Percentiles rank a stretch among this genome's conserved stretches.
phyloP scores from a whole-genome alignment of 1,140 invertebrate genomes.

The Diachasma alloeum region DNA sequence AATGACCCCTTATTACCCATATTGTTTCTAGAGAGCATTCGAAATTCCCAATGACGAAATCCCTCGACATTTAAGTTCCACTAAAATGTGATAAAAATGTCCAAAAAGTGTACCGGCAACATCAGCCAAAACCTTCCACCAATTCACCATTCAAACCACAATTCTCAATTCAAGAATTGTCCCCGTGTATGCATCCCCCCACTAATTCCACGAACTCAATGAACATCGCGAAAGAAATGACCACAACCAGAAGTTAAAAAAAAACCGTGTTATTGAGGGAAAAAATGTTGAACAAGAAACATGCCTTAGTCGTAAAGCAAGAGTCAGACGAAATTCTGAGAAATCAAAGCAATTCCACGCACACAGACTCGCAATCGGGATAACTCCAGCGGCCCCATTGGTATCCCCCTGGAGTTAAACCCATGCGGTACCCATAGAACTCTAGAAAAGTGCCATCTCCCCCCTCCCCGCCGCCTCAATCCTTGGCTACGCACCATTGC shows the following conservation, averaged over 20 bases:
- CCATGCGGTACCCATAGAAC: background rate
- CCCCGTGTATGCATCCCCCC: no score
- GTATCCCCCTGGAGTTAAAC: background rate
- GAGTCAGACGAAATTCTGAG: constrained; percentile 1
- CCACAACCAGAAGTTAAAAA: background rate
- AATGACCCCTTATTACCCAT: no score
- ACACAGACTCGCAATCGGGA: background rate
- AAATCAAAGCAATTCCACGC: constrained; percentile 1
- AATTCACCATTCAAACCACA: no score
- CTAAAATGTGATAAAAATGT: no score
- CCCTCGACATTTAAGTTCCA: no score
- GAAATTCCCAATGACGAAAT: no score
- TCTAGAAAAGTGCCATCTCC: background rate
- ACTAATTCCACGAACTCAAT: no score
- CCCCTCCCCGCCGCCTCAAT: background rate
- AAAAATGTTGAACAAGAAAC: background rate
- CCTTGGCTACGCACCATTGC: background rate
- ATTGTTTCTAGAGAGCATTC: no score
- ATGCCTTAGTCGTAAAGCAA: background rate
- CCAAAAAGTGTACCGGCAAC: no score
- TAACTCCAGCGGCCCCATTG: background rate
- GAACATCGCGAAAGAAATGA: no score
- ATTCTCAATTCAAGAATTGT: no score
- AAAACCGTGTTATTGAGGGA: background rate
- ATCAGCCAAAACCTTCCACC: no score